Conservation (phyloP, 2,888 invertebrate genomes). For the Temnothorax ravouxi region DNA sequence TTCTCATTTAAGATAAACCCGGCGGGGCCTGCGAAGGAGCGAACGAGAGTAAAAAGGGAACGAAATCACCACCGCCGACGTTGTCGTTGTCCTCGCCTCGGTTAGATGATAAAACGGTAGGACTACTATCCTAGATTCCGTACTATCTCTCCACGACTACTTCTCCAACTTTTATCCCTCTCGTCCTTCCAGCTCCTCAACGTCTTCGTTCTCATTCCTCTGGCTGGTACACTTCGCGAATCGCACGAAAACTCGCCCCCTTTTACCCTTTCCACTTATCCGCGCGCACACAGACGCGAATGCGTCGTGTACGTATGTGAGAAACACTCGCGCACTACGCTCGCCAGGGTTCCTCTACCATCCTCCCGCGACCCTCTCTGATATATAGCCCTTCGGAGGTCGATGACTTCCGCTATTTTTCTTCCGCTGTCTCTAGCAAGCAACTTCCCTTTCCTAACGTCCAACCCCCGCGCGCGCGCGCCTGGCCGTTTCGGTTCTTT, state of each 20-base stretch:
- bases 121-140: constrained; percentile 80
- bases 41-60: constrained; percentile 67
- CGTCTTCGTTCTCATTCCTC: constrained; percentile 67
- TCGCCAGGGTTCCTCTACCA: constrained; percentile 71
- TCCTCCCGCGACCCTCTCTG: constrained; percentile 81
- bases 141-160: constrained; percentile 23
- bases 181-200: constrained; percentile 57
- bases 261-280: constrained; percentile 76
- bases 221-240: constrained; percentile 54
- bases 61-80: constrained; percentile 52
- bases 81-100: constrained; percentile 65
- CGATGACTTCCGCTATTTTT: constrained; percentile 89
- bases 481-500: constrained; percentile 79
- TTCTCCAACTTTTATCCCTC: constrained; percentile 43
- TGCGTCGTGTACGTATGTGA: neutral
- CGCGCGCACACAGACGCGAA: constrained; percentile 56
- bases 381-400: constrained; percentile 89
- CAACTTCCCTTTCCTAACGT: constrained; percentile 84
- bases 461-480: constrained; percentile 70
- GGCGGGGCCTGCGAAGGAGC: constrained; percentile 40
- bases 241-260: constrained; percentile 63
- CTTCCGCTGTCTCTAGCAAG: constrained; percentile 88
- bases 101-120: constrained; percentile 79
- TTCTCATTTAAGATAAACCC: constrained; percentile 82
- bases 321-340: constrained; percentile 60